Percentiles rank a stretch among this genome's conserved stretches.
Conservation (phyloP, 2,888 invertebrate species). For the Andrena bicolor region DNA sequence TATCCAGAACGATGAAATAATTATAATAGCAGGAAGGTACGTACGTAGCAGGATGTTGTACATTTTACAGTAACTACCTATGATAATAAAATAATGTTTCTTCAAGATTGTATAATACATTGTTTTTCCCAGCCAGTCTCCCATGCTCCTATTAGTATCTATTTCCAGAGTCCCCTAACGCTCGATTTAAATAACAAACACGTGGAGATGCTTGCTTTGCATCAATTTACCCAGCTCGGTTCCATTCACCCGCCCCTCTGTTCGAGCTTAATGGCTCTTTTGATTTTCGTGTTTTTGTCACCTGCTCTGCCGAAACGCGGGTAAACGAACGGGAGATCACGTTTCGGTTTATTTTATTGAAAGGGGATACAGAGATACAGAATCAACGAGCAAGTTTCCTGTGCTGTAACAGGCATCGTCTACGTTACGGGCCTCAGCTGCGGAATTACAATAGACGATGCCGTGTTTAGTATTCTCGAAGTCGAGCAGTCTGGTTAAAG, state of each 20-base stretch:
- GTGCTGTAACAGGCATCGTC: too few species aligned
- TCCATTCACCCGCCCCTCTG: not conserved
- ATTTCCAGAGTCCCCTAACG: not conserved
- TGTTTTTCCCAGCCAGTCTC: not conserved
- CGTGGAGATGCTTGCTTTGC: not conserved
- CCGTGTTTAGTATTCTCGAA: not conserved
- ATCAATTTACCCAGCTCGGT: not conserved
- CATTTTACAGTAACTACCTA: too few species aligned
- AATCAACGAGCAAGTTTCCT: too few species aligned
- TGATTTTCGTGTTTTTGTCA: constrained; percentile 5
- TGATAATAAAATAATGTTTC: too few species aligned
- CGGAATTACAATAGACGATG: not conserved
- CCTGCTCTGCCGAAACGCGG: constrained; percentile 9
- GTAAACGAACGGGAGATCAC: constrained; percentile 21
- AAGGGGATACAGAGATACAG: too few species aligned
- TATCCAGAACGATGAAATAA: too few species aligned
- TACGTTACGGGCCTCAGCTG: too few species aligned
- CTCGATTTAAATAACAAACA: constrained; percentile 1
- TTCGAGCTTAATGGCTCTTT: constrained; percentile 10
- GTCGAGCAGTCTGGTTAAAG: not conserved
- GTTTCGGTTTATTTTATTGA: constrained; percentile 1
- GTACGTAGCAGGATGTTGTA: too few species aligned
- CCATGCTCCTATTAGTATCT: too few species aligned
- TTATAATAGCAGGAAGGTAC: too few species aligned
- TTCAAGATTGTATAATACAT: not conserved